A percentile compares a stretch with the other conserved stretches of the same genome.
Evolutionary conservation across 1,140 invertebrate species (phyloP).

Genomic region (Drosophila triauraria): DNA sequence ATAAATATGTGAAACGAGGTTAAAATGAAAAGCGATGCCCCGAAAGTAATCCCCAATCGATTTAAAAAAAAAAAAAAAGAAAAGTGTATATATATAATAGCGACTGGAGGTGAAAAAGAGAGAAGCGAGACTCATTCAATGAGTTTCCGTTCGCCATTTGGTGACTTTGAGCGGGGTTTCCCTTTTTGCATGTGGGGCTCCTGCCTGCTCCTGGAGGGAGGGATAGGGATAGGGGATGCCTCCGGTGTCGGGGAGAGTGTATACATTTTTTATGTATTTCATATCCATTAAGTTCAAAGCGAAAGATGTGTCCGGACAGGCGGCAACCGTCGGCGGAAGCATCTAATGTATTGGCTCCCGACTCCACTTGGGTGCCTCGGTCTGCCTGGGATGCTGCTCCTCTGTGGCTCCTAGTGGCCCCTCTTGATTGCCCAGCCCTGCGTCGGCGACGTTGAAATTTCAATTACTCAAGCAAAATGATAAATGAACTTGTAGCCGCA

Average conservation of each 20-base stretch:
- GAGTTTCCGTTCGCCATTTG: slow-evolving; percentile 71
- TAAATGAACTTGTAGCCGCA: slow-evolving; percentile 81
- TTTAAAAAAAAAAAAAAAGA: slow-evolving; percentile 58
- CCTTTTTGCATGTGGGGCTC: slow-evolving; percentile 53
- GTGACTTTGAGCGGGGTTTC: slow-evolving; percentile 61
- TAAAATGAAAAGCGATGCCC: slow-evolving; percentile 77
- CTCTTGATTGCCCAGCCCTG: slow-evolving; percentile 60
- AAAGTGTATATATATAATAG: slow-evolving; percentile 13
- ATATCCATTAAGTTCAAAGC: slow-evolving; percentile 83
- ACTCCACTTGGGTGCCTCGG: slow-evolving; percentile 25
- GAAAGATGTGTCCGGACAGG: slow-evolving; percentile 68
- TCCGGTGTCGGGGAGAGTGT: slow-evolving; percentile 49
- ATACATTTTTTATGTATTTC: slow-evolving; percentile 82
- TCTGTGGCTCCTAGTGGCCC: slow-evolving; percentile 23
- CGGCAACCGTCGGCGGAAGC: slow-evolving; percentile 43
- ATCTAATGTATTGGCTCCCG: slow-evolving; percentile 75
- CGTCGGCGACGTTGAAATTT: slow-evolving; percentile 71
- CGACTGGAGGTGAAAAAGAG: slow-evolving; percentile 60
- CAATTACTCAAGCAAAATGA: slow-evolving; percentile 82
- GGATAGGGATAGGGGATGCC: neutral
- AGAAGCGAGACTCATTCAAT: slow-evolving; percentile 72
- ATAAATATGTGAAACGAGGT: slow-evolving; percentile 76
- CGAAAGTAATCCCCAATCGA: slow-evolving; percentile 80
- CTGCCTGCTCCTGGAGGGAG: neutral
- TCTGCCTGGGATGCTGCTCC: slow-evolving; percentile 10